phyloP scores from a whole-genome alignment of 2,113 vertebrate species.

The Pristiophorus japonicus region DNA sequence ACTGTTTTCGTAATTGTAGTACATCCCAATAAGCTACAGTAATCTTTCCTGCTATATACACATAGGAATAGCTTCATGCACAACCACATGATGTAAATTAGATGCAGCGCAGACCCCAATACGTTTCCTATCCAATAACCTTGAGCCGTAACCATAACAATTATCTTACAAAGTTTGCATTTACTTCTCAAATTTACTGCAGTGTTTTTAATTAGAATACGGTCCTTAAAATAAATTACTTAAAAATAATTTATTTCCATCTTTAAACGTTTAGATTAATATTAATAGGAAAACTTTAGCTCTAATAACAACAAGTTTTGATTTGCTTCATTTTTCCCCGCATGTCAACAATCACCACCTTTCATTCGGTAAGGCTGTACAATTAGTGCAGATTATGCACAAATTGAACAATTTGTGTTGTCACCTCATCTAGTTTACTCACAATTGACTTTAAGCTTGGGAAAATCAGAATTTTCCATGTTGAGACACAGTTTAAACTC shows the following conservation, averaged over 20 bases:
- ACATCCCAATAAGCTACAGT: neutral
- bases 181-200: neutral
- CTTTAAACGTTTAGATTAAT: neutral
- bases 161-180: neutral
- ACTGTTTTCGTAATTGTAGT: neutral
- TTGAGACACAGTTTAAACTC: too few species aligned
- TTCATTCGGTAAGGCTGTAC: too few species aligned
- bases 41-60: neutral
- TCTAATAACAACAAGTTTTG: too few species aligned
- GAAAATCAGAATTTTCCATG: too few species aligned
- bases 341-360: too few species aligned
- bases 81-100: neutral
- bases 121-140: neutral
- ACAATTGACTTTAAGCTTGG: too few species aligned
- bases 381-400: too few species aligned
- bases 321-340: neutral
- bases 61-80: too few species aligned
- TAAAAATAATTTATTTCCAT: neutral
- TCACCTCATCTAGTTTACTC: too few species aligned
- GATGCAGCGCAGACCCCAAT: neutral
- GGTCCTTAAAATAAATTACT: too few species aligned
- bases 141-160: neutral
- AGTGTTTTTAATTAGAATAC: too few species aligned
- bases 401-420: too few species aligned
- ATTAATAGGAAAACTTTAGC: neutral